phyloP scores from a whole-genome alignment of 1,140 invertebrate species.

The Asobara japonica region DNA sequence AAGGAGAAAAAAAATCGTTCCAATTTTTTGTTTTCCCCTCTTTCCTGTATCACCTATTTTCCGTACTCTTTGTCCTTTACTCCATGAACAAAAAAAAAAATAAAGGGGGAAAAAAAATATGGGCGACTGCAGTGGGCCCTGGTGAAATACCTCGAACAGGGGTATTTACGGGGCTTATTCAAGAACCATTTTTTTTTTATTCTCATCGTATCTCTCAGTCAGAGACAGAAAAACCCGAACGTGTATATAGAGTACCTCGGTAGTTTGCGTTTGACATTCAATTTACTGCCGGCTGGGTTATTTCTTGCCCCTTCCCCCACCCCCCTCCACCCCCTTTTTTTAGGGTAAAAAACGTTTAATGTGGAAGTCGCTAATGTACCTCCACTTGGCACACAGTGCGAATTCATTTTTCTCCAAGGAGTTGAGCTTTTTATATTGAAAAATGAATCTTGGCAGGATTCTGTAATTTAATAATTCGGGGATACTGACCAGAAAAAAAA shows the following conservation, averaged over 20 bases:
- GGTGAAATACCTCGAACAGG: not conserved
- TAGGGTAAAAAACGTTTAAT: slow-evolving; percentile 28
- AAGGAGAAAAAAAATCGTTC: too few relatives aligned
- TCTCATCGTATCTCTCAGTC: not conserved
- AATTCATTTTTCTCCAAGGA: slow-evolving; percentile 20
- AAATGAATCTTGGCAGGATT: slow-evolving; percentile 4
- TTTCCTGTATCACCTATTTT: not conserved
- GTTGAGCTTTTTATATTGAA: not conserved
- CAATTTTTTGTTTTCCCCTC: not conserved
- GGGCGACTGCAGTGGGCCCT: not conserved
- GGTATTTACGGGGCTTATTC: not conserved
- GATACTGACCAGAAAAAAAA: not conserved
- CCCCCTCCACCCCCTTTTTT: not conserved
- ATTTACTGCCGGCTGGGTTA: slow-evolving; percentile 30
- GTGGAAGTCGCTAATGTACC: slow-evolving; percentile 29
- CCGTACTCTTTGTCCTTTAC: not conserved
- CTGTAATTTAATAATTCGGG: not conserved
- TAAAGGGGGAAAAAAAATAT: not conserved
- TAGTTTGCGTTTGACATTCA: slow-evolving; percentile 35
- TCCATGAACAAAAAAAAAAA: not conserved
- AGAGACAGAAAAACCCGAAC: slow-evolving; percentile 1
- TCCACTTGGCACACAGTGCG: slow-evolving; percentile 27
- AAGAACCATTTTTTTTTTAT: not conserved
- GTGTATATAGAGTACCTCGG: not conserved
- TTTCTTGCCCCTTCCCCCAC: not conserved